Evolutionary conservation across 2,113 vertebrate genomes (phyloP), one percentile per base, ranked within the genome.

Genomic region (Lepus europaeus): DNA sequence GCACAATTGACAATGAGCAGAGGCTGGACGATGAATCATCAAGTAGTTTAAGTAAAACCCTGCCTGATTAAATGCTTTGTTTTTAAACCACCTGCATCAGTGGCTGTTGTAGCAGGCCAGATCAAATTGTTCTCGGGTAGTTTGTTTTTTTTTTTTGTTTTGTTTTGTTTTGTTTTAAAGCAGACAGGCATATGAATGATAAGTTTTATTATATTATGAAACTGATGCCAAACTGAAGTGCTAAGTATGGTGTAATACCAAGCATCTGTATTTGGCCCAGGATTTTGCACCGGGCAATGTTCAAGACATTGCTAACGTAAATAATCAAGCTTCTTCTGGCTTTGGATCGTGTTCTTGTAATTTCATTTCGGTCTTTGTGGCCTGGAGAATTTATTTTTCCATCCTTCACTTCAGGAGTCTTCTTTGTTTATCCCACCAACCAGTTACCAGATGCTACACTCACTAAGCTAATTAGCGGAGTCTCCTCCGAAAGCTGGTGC

Each of bases 31-130:
- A 98, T 98, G 98, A 98, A 98, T 98, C 96, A 97, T 96, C 96
- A 98, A 96, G 97, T 95, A 97, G 95, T 97, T 98, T 98, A 98
- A 98, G 97, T 91, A 98, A 98, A 98, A 98, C 96, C 97, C 97
- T 98, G 91, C 93, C 95, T 98, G 97, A 98, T 98, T 98, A 98
- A 98, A 97, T 95, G 97, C 97, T 98, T 98, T 98, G 98, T 97
- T 98, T 98, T 98, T 95, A 98, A 98, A 92, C 96, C 97, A 98
- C 95, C 97, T 98, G 97, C 96, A 97, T 81, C 96, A 97, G 89
- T 97, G 97, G 97, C 97, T 98, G 97, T 96, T 96, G 84, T 97
- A 97, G 95, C 96, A 97, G 95, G 92, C 98, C 93, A 96, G 97
- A 98, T 97, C 95, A 96, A 98, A 98, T 96, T 98, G 97, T 98